Evolutionary conservation across 2,797 vertebrate genomes (phyloP).

Genomic region (Crenuchus spilurus): DNA sequence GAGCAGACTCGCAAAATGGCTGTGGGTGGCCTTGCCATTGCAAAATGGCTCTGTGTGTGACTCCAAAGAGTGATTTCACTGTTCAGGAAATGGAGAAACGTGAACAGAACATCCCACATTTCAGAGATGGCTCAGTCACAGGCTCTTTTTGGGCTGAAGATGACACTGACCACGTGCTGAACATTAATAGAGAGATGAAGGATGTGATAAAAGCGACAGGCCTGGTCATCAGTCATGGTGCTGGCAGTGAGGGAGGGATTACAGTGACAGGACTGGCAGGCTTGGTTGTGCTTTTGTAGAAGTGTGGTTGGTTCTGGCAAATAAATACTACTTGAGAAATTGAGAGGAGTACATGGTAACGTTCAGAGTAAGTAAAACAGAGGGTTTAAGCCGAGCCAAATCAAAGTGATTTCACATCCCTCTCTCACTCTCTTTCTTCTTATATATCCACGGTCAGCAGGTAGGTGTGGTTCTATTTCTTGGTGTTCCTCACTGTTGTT

Average conservation of each 20-base stretch:
- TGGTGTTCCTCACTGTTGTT: slow-evolving; percentile 38
- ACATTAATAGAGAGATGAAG: slow-evolving; percentile 19
- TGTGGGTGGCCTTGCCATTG: slow-evolving; percentile 9
- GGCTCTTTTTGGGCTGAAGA: not conserved
- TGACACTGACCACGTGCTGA: slow-evolving; percentile 17
- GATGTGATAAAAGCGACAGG: slow-evolving; percentile 23
- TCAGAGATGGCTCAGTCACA: not conserved
- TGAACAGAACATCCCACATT: slow-evolving; percentile 17
- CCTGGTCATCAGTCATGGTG: slow-evolving; percentile 18
- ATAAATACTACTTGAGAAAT: slow-evolving; percentile 51
- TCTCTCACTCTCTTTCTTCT: slow-evolving; percentile 3
- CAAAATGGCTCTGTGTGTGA: slow-evolving; percentile 42
- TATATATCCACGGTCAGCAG: slow-evolving; percentile 25
- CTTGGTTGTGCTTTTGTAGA: slow-evolving; percentile 74
- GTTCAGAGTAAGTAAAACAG: slow-evolving; percentile 18
- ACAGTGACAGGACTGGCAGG: slow-evolving; percentile 49
- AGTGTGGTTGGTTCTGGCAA: slow-evolving; percentile 55
- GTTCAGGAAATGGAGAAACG: not conserved
- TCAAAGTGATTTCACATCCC: not conserved
- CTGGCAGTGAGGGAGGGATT: slow-evolving; percentile 34
- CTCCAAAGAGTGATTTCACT: not conserved
- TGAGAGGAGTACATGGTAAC: slow-evolving; percentile 52
- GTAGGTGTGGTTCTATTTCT: slow-evolving; percentile 21
- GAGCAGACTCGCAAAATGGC: slow-evolving; percentile 3
- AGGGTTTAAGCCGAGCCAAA: slow-evolving; percentile 7